Evolutionary conservation across 2,888 invertebrate species (phyloP).

Genomic region (Atethmia centrago): DNA sequence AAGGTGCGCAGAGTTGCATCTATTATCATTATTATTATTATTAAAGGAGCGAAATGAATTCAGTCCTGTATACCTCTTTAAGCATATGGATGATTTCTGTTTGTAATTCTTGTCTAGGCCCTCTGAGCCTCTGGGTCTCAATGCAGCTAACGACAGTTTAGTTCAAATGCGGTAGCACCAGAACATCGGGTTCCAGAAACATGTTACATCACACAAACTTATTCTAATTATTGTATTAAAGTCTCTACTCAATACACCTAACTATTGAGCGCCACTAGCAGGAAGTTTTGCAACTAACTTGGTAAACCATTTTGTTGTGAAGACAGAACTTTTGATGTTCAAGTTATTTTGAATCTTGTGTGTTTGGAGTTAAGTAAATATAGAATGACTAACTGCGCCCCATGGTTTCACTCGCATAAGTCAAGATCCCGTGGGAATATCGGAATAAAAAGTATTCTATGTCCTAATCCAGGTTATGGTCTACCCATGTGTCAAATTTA

Average conservation of each 20-base stretch:
- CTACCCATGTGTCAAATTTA: too few species aligned
- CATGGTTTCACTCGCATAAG: too few species aligned
- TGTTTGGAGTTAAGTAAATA: conserved; percentile 1
- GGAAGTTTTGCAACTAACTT: conserved; percentile 19
- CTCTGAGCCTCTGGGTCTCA: too few species aligned
- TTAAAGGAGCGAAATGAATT: too few species aligned
- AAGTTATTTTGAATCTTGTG: conserved; percentile 34
- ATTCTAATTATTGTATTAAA: conserved; percentile 28
- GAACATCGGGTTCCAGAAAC: not conserved
- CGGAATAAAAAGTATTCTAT: too few species aligned
- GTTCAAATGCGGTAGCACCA: not conserved
- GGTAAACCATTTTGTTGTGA: conserved; percentile 18
- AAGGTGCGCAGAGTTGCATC: too few species aligned
- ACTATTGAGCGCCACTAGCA: conserved; percentile 9
- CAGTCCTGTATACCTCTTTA: too few species aligned
- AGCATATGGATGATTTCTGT: not conserved
- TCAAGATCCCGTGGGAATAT: too few species aligned
- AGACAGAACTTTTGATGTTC: conserved; percentile 28
- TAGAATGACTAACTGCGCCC: too few species aligned
- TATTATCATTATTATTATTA: too few species aligned
- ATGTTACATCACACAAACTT: not conserved
- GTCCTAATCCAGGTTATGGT: too few species aligned
- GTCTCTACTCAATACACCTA: conserved; percentile 36
- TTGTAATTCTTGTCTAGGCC: not conserved
- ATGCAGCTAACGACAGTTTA: not conserved